Evolutionary conservation across 2,113 vertebrate genomes (phyloP), one percentile per base, ranked within the genome.

Genomic region (Argyrosomus japonicus): DNA sequence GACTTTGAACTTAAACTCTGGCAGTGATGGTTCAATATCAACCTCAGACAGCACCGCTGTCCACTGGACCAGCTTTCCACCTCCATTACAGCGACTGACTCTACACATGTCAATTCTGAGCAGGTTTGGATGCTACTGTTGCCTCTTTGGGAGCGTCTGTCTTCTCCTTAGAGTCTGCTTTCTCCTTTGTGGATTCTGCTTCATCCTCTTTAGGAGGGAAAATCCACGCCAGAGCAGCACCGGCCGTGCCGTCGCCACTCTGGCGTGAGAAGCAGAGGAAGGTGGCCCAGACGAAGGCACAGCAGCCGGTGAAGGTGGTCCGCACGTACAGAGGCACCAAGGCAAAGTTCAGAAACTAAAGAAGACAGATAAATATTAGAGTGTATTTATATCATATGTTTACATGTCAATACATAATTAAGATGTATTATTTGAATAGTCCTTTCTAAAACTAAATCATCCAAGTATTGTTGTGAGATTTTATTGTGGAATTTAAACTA

Each of bases 261-360:
- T 97, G 96, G 2, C 95, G 96, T 1, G 96, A 98, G 90, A 96
- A 98, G 89, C 97, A 98, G n/a, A 98, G 92, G 94, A 97, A 99
- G 51, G 93, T 92, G 71, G 97, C 96, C 98, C 98, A 99, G 78
- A 97, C 58, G 86, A 99, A 98, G 23, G 95, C 95, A 70, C 96
- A 97, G 82, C 97, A 95, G 48, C 97, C 97, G 0, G 94, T 95
- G 88, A 97, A 99, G 47, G 95, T 94, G 23, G 97, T 98, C 85
- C 96, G 93, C 88, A 97, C 80, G 65, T 95, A 95, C 60, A 96
- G 88, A 0, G 97, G 97, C 78, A 99, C 91, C 63, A 98, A 75
- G 84, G 95, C 71, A 89, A 98, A 99, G 92, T 98, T 99, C 90
- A 96, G 91, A 23, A 97, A 94, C 97, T 98, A 92, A 84, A 13